Conservation (phyloP, 2,797 vertebrate genomes). For the Saxicola maurus region DNA sequence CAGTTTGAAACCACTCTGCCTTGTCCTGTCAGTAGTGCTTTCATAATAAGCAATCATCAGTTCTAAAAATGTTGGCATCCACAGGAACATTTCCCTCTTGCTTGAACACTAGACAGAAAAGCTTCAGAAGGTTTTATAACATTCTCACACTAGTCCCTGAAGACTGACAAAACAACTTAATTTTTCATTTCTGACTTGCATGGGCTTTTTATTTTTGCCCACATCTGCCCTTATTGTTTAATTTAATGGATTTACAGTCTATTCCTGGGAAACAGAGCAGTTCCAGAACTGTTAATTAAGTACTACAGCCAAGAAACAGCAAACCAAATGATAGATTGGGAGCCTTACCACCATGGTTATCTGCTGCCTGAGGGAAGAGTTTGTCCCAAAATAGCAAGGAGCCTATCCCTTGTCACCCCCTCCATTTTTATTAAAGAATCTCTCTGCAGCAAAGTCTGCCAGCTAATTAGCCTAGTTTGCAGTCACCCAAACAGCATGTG, state of each 20-base stretch:
- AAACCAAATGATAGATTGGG: not conserved
- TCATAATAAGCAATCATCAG: not conserved
- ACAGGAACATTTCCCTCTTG: not conserved
- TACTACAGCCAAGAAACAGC: conserved; percentile 13
- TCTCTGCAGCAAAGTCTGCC: not conserved
- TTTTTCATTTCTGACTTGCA: conserved; percentile 4
- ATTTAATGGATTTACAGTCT: not conserved
- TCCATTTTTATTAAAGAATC: conserved; percentile 16
- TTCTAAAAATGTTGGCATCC: not conserved
- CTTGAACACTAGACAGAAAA: not conserved
- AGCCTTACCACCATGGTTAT: not conserved
- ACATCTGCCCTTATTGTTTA: not conserved
- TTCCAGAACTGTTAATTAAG: conserved; percentile 20
- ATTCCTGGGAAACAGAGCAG: not conserved
- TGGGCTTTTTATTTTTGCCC: not conserved
- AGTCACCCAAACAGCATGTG: not conserved
- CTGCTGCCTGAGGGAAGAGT: not conserved
- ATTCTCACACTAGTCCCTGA: not conserved
- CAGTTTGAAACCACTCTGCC: not conserved
- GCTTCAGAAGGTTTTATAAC: not conserved
- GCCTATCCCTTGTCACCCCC: not conserved
- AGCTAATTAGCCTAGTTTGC: conserved; percentile 40
- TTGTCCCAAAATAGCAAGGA: conserved; percentile 36
- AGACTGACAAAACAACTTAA: not conserved
- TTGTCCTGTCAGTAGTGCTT: not conserved